phyloP scores from a whole-genome alignment of 2,888 invertebrate genomes.

The Heliconius cydno region DNA sequence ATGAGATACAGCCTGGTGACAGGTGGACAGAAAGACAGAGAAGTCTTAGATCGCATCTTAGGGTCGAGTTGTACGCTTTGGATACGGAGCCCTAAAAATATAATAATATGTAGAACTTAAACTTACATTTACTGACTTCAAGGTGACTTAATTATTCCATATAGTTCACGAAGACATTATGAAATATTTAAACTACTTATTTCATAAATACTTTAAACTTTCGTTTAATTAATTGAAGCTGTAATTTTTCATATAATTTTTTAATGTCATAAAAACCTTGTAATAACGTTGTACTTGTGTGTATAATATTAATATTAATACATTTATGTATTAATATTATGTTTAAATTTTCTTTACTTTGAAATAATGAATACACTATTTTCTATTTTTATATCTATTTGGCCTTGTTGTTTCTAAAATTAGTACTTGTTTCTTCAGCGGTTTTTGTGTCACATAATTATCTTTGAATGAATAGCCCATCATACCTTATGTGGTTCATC shows the following conservation, averaged over 20 bases:
- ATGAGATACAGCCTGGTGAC: no score
- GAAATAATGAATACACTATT: no score
- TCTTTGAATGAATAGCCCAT: no score
- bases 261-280: conserved; percentile 1
- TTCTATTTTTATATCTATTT: no score
- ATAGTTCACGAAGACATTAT: conserved; percentile 6
- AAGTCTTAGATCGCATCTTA: no score
- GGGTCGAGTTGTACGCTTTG: no score
- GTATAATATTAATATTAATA: neutral
- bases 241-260: neutral
- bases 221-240: neutral
- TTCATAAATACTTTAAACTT: neutral
- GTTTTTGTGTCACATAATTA: no score
- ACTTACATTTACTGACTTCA: neutral
- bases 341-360: no score
- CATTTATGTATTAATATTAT: neutral
- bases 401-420: no score
- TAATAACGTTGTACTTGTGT: neutral
- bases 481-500: neutral
- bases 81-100: no score
- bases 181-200: conserved; percentile 2
- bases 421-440: no score
- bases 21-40: no score
- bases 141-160: conserved; percentile 15
- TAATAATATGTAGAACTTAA: neutral